phyloP scores from a whole-genome alignment of 2,888 invertebrate genomes.

The Cataglyphis livida region DNA sequence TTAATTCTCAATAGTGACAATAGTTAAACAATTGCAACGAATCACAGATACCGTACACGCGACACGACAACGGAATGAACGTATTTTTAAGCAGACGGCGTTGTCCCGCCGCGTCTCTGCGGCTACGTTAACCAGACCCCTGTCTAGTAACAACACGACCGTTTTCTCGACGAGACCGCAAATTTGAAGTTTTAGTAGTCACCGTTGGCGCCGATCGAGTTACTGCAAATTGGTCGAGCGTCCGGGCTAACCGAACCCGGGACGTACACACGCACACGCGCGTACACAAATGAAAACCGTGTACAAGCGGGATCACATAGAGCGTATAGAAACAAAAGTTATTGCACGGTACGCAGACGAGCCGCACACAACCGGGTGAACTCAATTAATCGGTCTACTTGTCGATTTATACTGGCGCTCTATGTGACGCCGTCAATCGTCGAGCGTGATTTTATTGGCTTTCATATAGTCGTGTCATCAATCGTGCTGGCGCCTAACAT shows the following conservation, averaged over 20 bases:
- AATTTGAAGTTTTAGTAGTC: constrained; percentile 74
- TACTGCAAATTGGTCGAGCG: constrained; percentile 80
- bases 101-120: constrained; percentile 23
- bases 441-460: constrained; percentile 77
- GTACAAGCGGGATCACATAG: constrained; percentile 19
- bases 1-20: background rate
- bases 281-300: background rate
- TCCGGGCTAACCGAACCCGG: constrained; percentile 60
- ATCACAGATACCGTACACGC: background rate
- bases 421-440: constrained; percentile 33
- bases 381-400: constrained; percentile 78
- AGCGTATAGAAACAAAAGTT: constrained; percentile 65
- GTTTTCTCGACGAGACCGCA: constrained; percentile 71
- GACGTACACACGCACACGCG: background rate
- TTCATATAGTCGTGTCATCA: constrained; percentile 76
- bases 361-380: constrained; percentile 47
- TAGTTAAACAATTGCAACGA: background rate
- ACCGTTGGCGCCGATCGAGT: constrained; percentile 71
- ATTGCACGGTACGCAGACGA: background rate
- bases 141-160: constrained; percentile 30
- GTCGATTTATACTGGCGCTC: constrained; percentile 75
- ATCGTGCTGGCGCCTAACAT: constrained; percentile 66
- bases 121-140: background rate
- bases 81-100: background rate
- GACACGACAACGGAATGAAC: background rate